These are phyloP conservation scores for Megaustenia siamemsis DNA, from an alignment of 2,888 invertebrate species.

Conservation along the genomic window DNA sequence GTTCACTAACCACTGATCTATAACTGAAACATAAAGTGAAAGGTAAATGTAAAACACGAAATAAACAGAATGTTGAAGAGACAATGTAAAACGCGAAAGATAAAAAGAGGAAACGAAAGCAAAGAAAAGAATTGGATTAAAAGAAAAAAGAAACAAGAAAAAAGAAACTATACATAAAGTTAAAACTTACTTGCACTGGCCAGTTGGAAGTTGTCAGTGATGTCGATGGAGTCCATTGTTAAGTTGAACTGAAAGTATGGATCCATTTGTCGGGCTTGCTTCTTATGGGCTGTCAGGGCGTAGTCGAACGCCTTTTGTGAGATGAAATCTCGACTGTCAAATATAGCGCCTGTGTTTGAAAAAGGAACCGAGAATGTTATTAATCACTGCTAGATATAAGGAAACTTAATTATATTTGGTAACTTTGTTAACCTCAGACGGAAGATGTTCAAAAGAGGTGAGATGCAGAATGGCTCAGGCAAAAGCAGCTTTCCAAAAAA, in stretches of 20 bases:
- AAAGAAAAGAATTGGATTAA: not conserved
- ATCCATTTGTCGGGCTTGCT: constrained; percentile 41
- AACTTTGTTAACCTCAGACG: too few relatives aligned
- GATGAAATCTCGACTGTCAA: constrained; percentile 61
- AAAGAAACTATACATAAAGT: too few relatives aligned
- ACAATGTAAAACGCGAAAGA: not conserved
- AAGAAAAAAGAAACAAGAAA: not conserved
- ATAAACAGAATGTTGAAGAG: not conserved
- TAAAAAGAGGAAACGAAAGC: not conserved
- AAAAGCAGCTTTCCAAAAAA: too few relatives aligned
- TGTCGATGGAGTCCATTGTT: constrained; percentile 59
- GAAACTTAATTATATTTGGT: too few relatives aligned
- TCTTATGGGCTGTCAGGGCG: constrained; percentile 55
- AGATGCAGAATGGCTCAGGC: too few relatives aligned
- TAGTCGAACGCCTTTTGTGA: constrained; percentile 64
- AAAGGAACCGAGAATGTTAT: not conserved
- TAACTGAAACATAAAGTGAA: too few relatives aligned
- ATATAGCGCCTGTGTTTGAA: constrained; percentile 64
- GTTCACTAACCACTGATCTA: too few relatives aligned
- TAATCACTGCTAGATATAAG: constrained; percentile 9
- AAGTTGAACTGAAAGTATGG: constrained; percentile 58
- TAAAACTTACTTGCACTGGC: constrained; percentile 61
- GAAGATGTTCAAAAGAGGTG: too few relatives aligned
- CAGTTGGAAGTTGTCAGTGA: constrained; percentile 59
- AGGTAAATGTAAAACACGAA: too few relatives aligned